Evolutionary conservation across 2,113 vertebrate genomes (phyloP).

Genomic region (Gymnarchus niloticus): DNA sequence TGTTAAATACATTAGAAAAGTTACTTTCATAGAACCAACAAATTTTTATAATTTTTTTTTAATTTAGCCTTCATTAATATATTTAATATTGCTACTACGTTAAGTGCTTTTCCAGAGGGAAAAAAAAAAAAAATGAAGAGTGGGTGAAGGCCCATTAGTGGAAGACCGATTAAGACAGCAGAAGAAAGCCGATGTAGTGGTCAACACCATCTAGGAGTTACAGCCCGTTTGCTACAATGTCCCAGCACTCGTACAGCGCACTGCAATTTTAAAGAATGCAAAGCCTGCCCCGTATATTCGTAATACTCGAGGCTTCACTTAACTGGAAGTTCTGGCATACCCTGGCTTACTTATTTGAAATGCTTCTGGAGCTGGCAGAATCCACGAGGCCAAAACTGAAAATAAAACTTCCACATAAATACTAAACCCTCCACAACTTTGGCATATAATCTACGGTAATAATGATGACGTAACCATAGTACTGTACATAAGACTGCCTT

Average conservation of each 20-base stretch:
- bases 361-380: not conserved
- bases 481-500: not conserved
- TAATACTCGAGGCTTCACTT: not conserved
- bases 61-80: not conserved
- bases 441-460: not conserved
- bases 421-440: not conserved
- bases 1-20: not conserved
- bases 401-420: not conserved
- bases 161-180: not conserved
- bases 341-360: no score
- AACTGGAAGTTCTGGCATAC: conserved; percentile 5
- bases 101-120: not conserved
- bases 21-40: not conserved
- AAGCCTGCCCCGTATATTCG: not conserved
- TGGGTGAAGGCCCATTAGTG: not conserved
- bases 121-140: not conserved
- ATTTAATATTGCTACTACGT: not conserved
- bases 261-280: not conserved
- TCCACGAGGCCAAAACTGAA: not conserved
- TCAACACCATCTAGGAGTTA: not conserved
- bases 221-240: not conserved
- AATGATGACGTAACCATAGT: not conserved
- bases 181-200: not conserved
- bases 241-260: not conserved
- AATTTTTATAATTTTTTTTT: not conserved